Evolutionary conservation across 1,140 invertebrate species (phyloP), one percentile per base, ranked within the genome.

Genomic region (Drosophila nikananu): DNA sequence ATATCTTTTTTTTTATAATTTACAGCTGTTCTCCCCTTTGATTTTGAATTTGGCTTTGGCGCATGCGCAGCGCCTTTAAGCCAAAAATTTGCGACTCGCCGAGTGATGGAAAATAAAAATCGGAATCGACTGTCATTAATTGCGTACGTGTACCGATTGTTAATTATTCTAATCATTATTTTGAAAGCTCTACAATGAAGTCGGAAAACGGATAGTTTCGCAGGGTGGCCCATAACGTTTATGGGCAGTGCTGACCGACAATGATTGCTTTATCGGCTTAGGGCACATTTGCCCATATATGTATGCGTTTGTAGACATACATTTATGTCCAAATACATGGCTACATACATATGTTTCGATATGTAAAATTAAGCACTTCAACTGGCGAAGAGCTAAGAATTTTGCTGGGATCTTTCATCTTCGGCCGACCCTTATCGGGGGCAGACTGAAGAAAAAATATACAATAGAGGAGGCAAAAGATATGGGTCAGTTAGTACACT

Each of bases 21-120:
- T 27, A 27, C 27, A 32, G 13, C 21, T 25, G n/a, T 21, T 30
- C 41, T 37, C 5, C 55, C 27, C 10, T 17, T 12, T 48, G 4
- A 27, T 35, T 23, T 6, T 6, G 0, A 15, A 37, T 41, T 35
- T 30, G n/a, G 19, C 57, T 42, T 46, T 63, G 82, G 80, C 83
- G 80, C 83, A 78, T 87, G 83, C 83, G 75, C 80, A 76, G 76
- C 82, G 75, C 65, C 65, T 48, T 3, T 10, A 39, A 19, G 21
- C 52, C 62, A 44, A 75, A 71, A 55, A 27, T 25, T 23, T 48
- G 30, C 62, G n/a, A n/a, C 21, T 39, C 15, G 21, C 35, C 46
- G 37, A 52, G n/a, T 19, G 23, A 61, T 76, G 32, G 10, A 19
- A 64, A 51, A n/a, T 44, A 35, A 19, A 30, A 59, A 19, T 76